phyloP scores from a whole-genome alignment of 2,888 invertebrate genomes.

The Pseudococcus viburni region DNA sequence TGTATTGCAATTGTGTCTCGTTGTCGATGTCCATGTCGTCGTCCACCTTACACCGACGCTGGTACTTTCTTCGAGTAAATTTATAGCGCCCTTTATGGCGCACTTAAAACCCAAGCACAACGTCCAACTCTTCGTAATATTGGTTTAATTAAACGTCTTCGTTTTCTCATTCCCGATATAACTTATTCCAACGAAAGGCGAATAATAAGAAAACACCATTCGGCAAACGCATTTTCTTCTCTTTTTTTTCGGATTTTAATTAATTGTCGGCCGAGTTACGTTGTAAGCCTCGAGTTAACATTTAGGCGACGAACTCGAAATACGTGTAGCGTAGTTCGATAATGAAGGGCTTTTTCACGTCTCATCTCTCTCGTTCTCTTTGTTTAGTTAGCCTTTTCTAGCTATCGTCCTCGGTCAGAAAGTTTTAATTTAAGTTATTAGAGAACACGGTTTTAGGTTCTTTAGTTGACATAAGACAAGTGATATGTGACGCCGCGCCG shows the following conservation, averaged over 20 bases:
- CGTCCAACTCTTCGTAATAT: background rate
- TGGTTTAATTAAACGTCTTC: slow-evolving; percentile 38
- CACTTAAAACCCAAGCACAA: background rate
- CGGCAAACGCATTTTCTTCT: background rate
- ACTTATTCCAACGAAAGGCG: background rate
- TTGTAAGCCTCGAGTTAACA: background rate
- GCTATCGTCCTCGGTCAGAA: background rate
- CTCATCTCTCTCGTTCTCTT: background rate
- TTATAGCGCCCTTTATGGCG: background rate
- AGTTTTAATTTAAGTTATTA: slow-evolving; percentile 53
- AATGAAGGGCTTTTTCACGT: slow-evolving; percentile 15
- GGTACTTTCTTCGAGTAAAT: slow-evolving; percentile 28
- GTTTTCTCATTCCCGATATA: background rate
- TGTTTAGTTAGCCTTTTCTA: slow-evolving; percentile 10
- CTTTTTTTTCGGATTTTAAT: background rate
- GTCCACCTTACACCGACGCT: background rate
- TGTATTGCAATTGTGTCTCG: background rate
- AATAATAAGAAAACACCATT: background rate
- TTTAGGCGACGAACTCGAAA: background rate
- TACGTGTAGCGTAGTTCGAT: background rate
- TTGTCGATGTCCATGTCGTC: background rate
- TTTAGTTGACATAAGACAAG: slow-evolving; percentile 51
- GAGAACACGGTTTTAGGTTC: slow-evolving; percentile 44
- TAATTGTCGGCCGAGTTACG: background rate
- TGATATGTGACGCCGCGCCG: slow-evolving; percentile 38